A percentile compares a stretch with the other conserved stretches of the same genome.
Evolutionary conservation across 2,113 vertebrate genomes (phyloP).

Genomic region (Hydrolagus affinis): DNA sequence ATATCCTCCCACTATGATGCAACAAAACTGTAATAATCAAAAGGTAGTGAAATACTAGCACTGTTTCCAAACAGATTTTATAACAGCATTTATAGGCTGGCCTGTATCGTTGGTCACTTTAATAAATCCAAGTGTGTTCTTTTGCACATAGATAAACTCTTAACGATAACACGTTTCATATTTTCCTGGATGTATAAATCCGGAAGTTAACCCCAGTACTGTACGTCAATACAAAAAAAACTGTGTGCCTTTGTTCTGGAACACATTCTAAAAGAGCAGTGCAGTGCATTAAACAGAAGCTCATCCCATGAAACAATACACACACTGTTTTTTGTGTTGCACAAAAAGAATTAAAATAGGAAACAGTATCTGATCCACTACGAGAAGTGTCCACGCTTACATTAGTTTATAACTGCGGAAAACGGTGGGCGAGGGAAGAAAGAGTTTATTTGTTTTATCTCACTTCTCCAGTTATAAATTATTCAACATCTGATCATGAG

Average conservation of each 20-base stretch:
- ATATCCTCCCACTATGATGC: too few relatives aligned
- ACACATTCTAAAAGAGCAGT: background rate
- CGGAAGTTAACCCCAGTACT: background rate
- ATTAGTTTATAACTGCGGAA: too few relatives aligned
- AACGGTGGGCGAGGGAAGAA: background rate
- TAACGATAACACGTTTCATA: constrained; percentile 1
- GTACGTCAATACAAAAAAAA: background rate
- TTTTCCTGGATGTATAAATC: background rate
- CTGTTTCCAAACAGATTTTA: too few relatives aligned
- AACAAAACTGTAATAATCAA: too few relatives aligned
- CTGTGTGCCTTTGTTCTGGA: background rate
- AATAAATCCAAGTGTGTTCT: background rate
- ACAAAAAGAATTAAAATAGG: too few relatives aligned
- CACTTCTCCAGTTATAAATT: background rate
- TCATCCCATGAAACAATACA: background rate
- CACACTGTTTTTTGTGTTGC: background rate
- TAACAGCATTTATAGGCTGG: too few relatives aligned
- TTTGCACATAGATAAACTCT: background rate
- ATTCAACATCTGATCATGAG: background rate
- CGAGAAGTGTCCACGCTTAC: too few relatives aligned
- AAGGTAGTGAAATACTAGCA: too few relatives aligned
- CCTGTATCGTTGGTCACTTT: background rate
- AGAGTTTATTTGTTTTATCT: too few relatives aligned
- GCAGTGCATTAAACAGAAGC: background rate
- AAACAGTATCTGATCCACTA: too few relatives aligned